Evolutionary conservation across 1,140 invertebrate species (phyloP).

Genomic region (Plectrocnemia conspersa): DNA sequence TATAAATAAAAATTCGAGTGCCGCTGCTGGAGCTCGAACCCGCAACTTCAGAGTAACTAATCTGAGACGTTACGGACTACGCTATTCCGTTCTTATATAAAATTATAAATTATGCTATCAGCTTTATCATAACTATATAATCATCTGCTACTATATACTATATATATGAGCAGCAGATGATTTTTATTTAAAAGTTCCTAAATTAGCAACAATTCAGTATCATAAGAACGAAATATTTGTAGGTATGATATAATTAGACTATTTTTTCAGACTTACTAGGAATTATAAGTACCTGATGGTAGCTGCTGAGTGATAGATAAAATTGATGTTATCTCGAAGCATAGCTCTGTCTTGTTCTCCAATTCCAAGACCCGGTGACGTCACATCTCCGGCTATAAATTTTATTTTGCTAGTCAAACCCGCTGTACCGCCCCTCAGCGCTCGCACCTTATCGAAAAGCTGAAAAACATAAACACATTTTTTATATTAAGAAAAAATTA

Average conservation of each 20-base stretch:
- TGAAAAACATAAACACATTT: slow-evolving; percentile 46
- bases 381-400: slow-evolving; percentile 74
- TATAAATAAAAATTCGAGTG: no score
- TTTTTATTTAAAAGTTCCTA: no score
- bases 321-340: slow-evolving; percentile 66
- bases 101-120: no score
- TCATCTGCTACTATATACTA: no score
- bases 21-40: no score
- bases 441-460: slow-evolving; percentile 72
- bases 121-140: no score
- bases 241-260: slow-evolving; percentile 7
- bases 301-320: slow-evolving; percentile 89
- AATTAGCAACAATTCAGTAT: no score
- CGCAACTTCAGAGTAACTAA: no score
- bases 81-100: no score
- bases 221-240: not conserved
- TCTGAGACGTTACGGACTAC: no score
- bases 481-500: no score
- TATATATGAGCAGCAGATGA: no score
- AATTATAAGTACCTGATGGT: slow-evolving; percentile 62
- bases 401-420: slow-evolving; percentile 60
- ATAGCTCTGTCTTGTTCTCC: slow-evolving; percentile 62
- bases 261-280: not conserved
- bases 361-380: slow-evolving; percentile 68
- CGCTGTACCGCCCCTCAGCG: slow-evolving; percentile 51